Evolutionary conservation across 2,113 vertebrate species (phyloP), one percentile per base, ranked within the genome.

Genomic region (Copsychus sechellarum): DNA sequence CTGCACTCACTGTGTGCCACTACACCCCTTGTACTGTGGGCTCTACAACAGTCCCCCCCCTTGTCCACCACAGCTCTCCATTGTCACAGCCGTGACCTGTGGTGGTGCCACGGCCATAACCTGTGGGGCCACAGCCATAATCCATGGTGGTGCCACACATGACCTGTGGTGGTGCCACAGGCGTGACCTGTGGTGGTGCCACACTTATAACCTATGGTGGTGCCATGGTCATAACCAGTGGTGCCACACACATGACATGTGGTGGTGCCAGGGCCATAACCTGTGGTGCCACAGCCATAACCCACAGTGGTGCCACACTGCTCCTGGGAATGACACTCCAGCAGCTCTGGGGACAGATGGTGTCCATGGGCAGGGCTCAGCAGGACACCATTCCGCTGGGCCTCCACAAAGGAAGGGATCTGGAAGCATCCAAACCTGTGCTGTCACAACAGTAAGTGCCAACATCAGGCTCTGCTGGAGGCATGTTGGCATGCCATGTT

Each of bases 1-100:
- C 54, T 50, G 13, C 6, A 4, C 0, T 0, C 12, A 8, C 29
- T 9, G 16, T 14, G 4, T 23, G 19, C 36, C 14, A 0, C 12
- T 42, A 14, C 18, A 28, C 2, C n/a, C n/a, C 8, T 33, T 50
- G 14, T 34, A 88, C 11, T 11, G 8, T 0, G 0, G 24, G 10
- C 19, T 45, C 5, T 36, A 43, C 47, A 34, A 2, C 10, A 73
- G 20, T 5, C 2, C 3, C 25, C 13, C 13, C 4, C 15, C 19
- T 54, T 40, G 40, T 23, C 14, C 19, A 8, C 17, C 26, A 14
- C 3, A 5, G 43, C 54, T 23, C 36, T 56, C 23, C 38, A 43
- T 0, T 5, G 17, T 23, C 40, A 19, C 23, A 29, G 4, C 47
- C 22, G 0, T 23, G 5, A 57, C 24, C 18, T 26, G 23, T 26